Base-by-base conservation (phyloP, 2,888 invertebrate species). In the Tinea trinotella region DNA sequence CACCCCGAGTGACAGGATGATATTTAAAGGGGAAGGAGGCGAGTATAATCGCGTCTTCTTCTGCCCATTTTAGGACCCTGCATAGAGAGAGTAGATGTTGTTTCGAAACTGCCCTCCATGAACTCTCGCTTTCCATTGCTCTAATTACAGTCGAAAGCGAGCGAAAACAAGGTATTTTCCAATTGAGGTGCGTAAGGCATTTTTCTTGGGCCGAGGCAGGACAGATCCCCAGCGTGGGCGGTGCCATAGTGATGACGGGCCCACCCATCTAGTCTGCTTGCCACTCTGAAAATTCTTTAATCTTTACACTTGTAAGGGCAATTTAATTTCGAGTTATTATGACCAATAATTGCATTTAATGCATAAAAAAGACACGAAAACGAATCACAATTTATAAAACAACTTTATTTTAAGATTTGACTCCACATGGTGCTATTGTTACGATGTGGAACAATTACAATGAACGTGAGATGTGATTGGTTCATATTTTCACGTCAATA, bases 371-470 rank as follows among this genome's bases (percentile, higher is more conserved):
- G 60, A 56, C 58, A 61, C 57, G 65, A 67, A 66, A 62, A 59
- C 50, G 55, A 57, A 54, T 58, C 60, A 53, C 57, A 61, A 64
- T 62, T 48, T 48, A 48, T 19, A 18, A 19, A 19, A 74, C 70
- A 66, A 68, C 75, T 77, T 68, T 68, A 78, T 82, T 76, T 74
- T 66, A 55, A 61, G 68, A 69, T 68, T 65, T 61, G 61, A 66
- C 67, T 58, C 73, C 65, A 59, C 71, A 68, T 63, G 72, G 61
- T 56, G 58, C 62, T 64, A 65, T 76, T 76, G 74, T 76, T 15
- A 15, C 40, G 3, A n/a, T 40, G 13, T 30, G 30, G n/a, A n/a
- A 40, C 15, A 40, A 30, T 13, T 40, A 13, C n/a, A 40, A 40
- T 40, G 40, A 40, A 7, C 40, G 13, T 6, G 3, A 13, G 13